Evolutionary conservation across 64 coral and sea anemone genomes (phyloP), one percentile per base, ranked within the genome.

Genomic region (Dendronephthya gigantea): DNA sequence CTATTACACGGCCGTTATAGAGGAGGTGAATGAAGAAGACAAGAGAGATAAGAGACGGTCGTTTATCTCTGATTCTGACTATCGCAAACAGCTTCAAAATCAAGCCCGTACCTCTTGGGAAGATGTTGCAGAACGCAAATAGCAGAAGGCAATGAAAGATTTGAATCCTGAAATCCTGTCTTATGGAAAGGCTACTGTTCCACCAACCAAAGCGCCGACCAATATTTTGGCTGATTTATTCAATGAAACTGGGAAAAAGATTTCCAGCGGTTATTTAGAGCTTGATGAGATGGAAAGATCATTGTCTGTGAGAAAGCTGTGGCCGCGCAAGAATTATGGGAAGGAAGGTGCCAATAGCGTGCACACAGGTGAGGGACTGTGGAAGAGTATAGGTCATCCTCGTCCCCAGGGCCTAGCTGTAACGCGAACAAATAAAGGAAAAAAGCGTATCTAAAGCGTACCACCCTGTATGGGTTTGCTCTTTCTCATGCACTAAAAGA

Each of bases 221-320:
- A 79, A 79, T 79, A 79, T 79, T 79, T 39, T 79, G 30, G 15
- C 72, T 14, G 72, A 79, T 35, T 79, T 79, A 34, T 79, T 79
- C 36, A 39, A 36, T 14, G 72, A 79, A 79, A 79, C 36, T 34
- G 72, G 72, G 30, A 29, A 79, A 28, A 79, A 34, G 15, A 79
- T 79, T 39, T 79, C 72, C 13, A 79, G n/a, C n/a, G n/a, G n/a
- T n/a, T n/a, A n/a, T n/a, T n/a, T n/a, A n/a, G n/a, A n/a, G n/a
- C n/a, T n/a, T n/a, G n/a, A n/a, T n/a, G n/a, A n/a, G n/a, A n/a
- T n/a, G n/a, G n/a, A n/a, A n/a, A n/a, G n/a, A n/a, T n/a, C n/a
- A n/a, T n/a, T n/a, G n/a, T n/a, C n/a, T n/a, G n/a, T n/a, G n/a
- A n/a, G n/a, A n/a, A n/a, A n/a, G n/a, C n/a, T n/a, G n/a, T n/a